These are phyloP conservation scores for Sweltsa coloradensis DNA, from an alignment of 1,140 invertebrate genomes.

Conservation along the genomic window DNA sequence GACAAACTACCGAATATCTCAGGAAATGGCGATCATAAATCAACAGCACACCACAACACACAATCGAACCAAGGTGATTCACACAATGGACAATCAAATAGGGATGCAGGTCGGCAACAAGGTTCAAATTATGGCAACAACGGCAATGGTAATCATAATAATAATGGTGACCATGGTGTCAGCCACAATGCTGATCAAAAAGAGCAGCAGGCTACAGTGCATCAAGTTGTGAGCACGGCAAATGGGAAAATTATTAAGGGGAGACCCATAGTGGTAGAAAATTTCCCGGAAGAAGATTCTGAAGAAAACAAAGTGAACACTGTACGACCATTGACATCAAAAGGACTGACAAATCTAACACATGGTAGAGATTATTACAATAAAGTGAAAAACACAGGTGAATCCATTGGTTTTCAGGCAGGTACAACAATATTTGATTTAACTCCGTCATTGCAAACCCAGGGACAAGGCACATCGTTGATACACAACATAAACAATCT, in stretches of 20 bases:
- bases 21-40: neutral
- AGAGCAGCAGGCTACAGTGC: too few species aligned
- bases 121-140: neutral
- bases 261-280: too few species aligned
- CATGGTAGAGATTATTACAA: neutral
- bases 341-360: neutral
- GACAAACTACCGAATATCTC: neutral
- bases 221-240: too few species aligned
- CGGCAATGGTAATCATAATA: neutral
- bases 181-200: too few species aligned
- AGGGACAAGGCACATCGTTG: constrained; percentile 3
- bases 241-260: too few species aligned
- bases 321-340: neutral
- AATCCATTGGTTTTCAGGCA: neutral
- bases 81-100: neutral
- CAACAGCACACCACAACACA: neutral
- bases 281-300: neutral
- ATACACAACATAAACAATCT: constrained; percentile 8
- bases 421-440: neutral
- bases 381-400: neutral
- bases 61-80: neutral
- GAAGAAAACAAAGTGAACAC: neutral
- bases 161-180: neutral
- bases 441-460: constrained; percentile 7
- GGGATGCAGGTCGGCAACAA: neutral